Percentiles rank a stretch among this genome's conserved stretches.
Evolutionary conservation across 2,113 vertebrate genomes (phyloP).

Genomic region (Ginglymostoma cirratum): DNA sequence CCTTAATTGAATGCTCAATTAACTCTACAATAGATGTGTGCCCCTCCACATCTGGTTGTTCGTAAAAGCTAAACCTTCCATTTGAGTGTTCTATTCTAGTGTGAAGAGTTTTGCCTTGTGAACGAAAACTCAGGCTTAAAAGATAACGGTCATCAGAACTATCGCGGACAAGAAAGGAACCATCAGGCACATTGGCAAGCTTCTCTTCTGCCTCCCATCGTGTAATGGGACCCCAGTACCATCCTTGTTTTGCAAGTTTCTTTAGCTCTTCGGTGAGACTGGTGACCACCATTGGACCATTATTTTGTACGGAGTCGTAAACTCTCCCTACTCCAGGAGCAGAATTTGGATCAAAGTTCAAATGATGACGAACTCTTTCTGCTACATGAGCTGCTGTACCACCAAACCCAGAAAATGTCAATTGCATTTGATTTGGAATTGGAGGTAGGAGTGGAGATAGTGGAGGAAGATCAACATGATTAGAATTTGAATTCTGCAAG

Average conservation of each 20-base stretch:
- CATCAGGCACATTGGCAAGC: conserved; percentile 79
- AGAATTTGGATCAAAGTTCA: conserved; percentile 89
- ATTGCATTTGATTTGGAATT: conserved; percentile 73
- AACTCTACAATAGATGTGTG: conserved; percentile 95
- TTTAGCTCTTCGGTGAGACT: conserved; percentile 96
- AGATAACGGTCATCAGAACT: conserved; percentile 95
- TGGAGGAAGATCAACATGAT: conserved; percentile 64
- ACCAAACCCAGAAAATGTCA: conserved; percentile 74
- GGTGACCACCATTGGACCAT: conserved; percentile 88
- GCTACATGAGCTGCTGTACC: conserved; percentile 74
- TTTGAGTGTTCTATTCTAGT: conserved; percentile 97
- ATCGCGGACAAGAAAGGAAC: conserved; percentile 91
- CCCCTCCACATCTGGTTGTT: conserved; percentile 94
- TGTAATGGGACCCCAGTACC: conserved; percentile 99
- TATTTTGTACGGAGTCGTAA: conserved; percentile 89
- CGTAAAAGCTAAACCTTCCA: conserved; percentile 96
- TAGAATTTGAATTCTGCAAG: conserved; percentile 72
- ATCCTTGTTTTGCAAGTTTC: conserved; percentile 91
- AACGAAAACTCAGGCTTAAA: conserved; percentile 94
- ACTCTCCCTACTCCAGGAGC: conserved; percentile 87
- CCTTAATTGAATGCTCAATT: conserved; percentile 92
- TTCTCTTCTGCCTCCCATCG: conserved; percentile 97
- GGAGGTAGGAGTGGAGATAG: conserved; percentile 88
- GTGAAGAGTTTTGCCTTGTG: conserved; percentile 92
- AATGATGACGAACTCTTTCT: conserved; percentile 83